Conservation (phyloP, 1,140 invertebrate species). For the Lethrus apterus region DNA sequence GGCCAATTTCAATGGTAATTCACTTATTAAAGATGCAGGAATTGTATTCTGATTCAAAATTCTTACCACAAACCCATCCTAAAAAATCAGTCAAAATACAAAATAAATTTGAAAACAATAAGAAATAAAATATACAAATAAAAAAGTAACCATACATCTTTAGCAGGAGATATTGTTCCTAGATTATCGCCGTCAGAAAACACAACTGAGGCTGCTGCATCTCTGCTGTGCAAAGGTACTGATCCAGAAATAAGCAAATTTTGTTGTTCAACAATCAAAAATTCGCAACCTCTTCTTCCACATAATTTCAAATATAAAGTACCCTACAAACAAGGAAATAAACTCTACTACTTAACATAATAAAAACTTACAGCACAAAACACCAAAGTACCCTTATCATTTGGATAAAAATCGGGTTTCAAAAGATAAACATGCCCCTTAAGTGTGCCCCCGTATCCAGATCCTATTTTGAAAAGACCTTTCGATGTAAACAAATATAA, state of each 20-base stretch:
- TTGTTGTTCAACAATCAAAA: conserved; percentile 54
- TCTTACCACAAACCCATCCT: conserved; percentile 79
- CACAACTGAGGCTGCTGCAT: conserved; percentile 60
- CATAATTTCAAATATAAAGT: conserved; percentile 48
- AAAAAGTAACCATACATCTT: conserved; percentile 60
- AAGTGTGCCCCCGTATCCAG: conserved; percentile 84
- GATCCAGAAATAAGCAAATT: conserved; percentile 51
- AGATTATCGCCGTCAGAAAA: conserved; percentile 81
- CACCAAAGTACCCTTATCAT: conserved; percentile 74
- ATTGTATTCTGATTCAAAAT: conserved; percentile 63
- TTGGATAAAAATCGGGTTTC: conserved; percentile 72
- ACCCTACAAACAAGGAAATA: conserved; percentile 42
- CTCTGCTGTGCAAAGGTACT: conserved; percentile 55
- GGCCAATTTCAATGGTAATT: conserved; percentile 72
- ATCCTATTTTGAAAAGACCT: conserved; percentile 83
- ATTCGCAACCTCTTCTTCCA: conserved; percentile 52
- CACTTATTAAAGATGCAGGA: conserved; percentile 50
- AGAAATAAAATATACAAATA: conserved; percentile 5
- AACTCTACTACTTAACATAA: conserved; percentile 47
- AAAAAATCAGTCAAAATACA: conserved; percentile 17
- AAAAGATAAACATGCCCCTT: conserved; percentile 78
- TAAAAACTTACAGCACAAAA: conserved; percentile 65
- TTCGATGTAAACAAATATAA: conserved; percentile 75
- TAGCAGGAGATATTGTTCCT: conserved; percentile 69
- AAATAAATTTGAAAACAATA: background rate